Evolutionary conservation across 2,888 invertebrate genomes (phyloP).

Genomic region (Volucella inflata): DNA sequence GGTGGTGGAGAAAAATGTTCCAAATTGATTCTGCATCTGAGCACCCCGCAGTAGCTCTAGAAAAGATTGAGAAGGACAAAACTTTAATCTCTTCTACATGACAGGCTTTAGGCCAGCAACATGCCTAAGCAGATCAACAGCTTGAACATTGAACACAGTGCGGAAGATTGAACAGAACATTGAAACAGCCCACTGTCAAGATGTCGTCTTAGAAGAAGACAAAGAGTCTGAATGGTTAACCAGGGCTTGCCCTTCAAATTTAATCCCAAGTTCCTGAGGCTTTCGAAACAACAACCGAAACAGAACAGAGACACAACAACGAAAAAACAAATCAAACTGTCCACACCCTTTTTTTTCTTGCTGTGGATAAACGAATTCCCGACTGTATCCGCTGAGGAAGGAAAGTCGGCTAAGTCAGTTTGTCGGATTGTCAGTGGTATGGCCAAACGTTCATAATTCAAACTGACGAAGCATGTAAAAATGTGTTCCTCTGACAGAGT

Average conservation of each 20-base stretch:
- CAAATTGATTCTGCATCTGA: conserved; percentile 58
- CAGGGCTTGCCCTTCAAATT: conserved; percentile 33
- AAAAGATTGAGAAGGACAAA: conserved; percentile 33
- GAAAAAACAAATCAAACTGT: conserved; percentile 16
- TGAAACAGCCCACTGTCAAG: conserved; percentile 54
- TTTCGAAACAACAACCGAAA: background rate
- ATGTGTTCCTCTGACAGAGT: background rate
- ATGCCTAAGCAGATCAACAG: conserved; percentile 52
- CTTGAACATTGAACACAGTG: background rate
- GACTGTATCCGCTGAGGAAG: background rate
- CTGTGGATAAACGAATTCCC: background rate
- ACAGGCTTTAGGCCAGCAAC: conserved; percentile 9
- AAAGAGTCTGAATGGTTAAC: background rate
- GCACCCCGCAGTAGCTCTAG: background rate
- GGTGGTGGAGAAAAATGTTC: conserved; percentile 2
- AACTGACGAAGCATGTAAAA: conserved; percentile 38
- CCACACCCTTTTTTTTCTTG: conserved; percentile 46
- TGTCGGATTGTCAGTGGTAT: background rate
- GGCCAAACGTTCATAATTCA: conserved; percentile 53
- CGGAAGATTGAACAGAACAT: conserved; percentile 6
- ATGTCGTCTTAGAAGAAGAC: conserved; percentile 18
- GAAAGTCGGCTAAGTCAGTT: conserved; percentile 31
- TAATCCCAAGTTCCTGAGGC: conserved; percentile 13
- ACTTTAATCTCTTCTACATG: conserved; percentile 53
- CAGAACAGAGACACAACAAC: too few species aligned